Percentiles rank a stretch among this genome's conserved stretches.
Conservation (phyloP, 2,113 vertebrate species). For the Cheilinus undulatus region DNA sequence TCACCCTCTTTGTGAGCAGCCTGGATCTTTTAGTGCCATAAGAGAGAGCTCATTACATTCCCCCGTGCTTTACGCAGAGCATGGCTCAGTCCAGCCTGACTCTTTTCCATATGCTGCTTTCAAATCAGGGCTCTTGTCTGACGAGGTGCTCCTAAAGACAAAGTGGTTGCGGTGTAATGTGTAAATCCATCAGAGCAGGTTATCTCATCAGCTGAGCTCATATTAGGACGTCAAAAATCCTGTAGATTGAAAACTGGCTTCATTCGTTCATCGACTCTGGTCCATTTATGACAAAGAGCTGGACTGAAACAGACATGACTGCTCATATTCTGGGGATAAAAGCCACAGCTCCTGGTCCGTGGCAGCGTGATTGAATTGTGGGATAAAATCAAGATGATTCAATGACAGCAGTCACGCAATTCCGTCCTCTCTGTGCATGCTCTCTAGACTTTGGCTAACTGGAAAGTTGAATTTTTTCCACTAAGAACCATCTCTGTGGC, state of each 20-base stretch:
- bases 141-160: slow-evolving; percentile 65
- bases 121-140: slow-evolving; percentile 57
- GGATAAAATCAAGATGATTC: slow-evolving; percentile 10
- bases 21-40: slow-evolving; percentile 60
- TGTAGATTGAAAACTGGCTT: slow-evolving; percentile 41
- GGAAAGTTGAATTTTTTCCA: background rate
- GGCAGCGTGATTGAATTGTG: slow-evolving; percentile 27
- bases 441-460: background rate
- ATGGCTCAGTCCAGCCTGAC: slow-evolving; percentile 41
- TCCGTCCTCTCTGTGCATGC: slow-evolving; percentile 14
- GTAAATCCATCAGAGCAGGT: slow-evolving; percentile 74
- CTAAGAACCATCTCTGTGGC: background rate
- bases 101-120: slow-evolving; percentile 74
- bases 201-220: slow-evolving; percentile 64
- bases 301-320: slow-evolving; percentile 22
- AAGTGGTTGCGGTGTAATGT: slow-evolving; percentile 64
- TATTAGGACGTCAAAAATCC: slow-evolving; percentile 11
- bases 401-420: slow-evolving; percentile 10
- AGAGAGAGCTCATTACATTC: slow-evolving; percentile 63
- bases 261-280: slow-evolving; percentile 10
- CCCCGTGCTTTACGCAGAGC: slow-evolving; percentile 34
- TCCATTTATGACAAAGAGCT: slow-evolving; percentile 27
- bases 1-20: slow-evolving; percentile 50
- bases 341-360: slow-evolving; percentile 26
- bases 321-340: slow-evolving; percentile 6